These are phyloP conservation scores for Aplysina aerophoba DNA, from an alignment of 37 sponge, comb jelly and placozoan genomes.

Conservation along the genomic window DNA sequence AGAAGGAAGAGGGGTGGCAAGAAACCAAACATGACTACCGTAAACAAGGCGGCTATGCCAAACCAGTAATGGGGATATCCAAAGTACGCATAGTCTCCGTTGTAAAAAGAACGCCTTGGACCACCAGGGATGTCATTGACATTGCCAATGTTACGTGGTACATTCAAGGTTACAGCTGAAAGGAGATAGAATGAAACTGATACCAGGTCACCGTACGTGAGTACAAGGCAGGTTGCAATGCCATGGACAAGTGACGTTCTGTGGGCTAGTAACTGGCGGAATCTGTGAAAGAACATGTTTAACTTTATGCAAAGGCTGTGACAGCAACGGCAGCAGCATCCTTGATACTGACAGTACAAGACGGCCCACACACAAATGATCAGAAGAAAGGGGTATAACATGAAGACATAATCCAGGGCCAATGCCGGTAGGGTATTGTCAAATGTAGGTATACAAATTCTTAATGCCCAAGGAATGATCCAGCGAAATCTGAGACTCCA, in stretches of 20 bases:
- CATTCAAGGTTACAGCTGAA: background rate
- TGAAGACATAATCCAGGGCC: slow-evolving; percentile 43
- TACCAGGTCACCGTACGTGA: slow-evolving; percentile 2
- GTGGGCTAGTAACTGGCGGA: background rate
- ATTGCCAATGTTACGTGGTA: background rate
- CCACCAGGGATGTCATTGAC: background rate
- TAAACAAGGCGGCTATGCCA: background rate
- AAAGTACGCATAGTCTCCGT: slow-evolving; percentile 8
- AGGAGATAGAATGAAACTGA: slow-evolving; percentile 1
- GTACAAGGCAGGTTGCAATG: background rate
- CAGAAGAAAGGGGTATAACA: slow-evolving; percentile 51
- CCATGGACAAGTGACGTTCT: slow-evolving; percentile 4
- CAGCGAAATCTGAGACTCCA: background rate
- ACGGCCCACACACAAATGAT: background rate
- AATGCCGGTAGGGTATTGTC: slow-evolving; percentile 31
- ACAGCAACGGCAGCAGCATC: background rate
- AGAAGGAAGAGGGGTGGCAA: slow-evolving; percentile 1
- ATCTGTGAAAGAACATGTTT: background rate
- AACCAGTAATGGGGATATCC: background rate
- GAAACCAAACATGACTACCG: background rate
- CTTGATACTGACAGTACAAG: slow-evolving; percentile 5
- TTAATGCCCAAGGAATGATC: background rate
- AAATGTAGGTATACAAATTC: slow-evolving; percentile 42
- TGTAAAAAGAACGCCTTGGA: background rate
- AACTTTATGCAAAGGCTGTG: background rate